These are phyloP conservation scores for Poeciliopsis occidentalis DNA, from an alignment of 2,113 vertebrate genomes.

Conservation along the genomic window DNA sequence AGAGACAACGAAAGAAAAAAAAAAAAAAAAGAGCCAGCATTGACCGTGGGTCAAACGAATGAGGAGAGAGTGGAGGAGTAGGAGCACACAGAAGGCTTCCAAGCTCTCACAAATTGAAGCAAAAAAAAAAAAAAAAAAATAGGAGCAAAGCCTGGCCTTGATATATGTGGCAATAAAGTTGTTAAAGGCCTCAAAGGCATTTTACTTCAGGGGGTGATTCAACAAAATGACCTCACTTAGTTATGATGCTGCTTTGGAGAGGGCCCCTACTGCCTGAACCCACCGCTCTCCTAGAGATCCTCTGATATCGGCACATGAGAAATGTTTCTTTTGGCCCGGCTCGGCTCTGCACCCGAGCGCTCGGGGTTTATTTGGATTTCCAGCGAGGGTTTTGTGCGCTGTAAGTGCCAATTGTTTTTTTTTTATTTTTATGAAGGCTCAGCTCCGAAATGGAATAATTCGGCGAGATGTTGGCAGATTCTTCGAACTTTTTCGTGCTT, in stretches of 20 bases:
- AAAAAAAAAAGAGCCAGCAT: conserved; percentile 28
- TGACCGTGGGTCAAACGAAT: conserved; percentile 52
- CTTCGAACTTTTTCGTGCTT: conserved; percentile 28
- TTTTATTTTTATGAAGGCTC: conserved; percentile 18
- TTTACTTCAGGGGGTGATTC: conserved; percentile 46
- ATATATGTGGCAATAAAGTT: conserved; percentile 64
- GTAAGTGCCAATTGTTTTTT: too few relatives aligned
- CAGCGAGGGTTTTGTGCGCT: too few relatives aligned
- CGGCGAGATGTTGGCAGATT: conserved; percentile 37
- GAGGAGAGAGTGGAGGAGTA: conserved; percentile 22
- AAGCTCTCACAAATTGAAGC: conserved; percentile 18
- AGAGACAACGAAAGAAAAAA: background rate
- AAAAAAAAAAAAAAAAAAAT: background rate
- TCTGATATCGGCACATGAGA: conserved; percentile 42
- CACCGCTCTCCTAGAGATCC: conserved; percentile 32
- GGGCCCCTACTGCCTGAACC: conserved; percentile 38
- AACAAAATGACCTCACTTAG: conserved; percentile 53
- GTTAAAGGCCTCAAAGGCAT: too few relatives aligned
- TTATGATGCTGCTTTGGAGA: conserved; percentile 54
- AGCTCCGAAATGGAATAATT: conserved; percentile 29
- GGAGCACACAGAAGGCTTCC: conserved; percentile 28
- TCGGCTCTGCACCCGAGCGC: conserved; percentile 17
- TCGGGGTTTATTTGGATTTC: conserved; percentile 54
- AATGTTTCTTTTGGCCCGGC: conserved; percentile 64
- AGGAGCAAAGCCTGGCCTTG: conserved; percentile 33